These are phyloP conservation scores for Crocallis elinguaria DNA, from an alignment of 2,888 invertebrate genomes.

Conservation along the genomic window DNA sequence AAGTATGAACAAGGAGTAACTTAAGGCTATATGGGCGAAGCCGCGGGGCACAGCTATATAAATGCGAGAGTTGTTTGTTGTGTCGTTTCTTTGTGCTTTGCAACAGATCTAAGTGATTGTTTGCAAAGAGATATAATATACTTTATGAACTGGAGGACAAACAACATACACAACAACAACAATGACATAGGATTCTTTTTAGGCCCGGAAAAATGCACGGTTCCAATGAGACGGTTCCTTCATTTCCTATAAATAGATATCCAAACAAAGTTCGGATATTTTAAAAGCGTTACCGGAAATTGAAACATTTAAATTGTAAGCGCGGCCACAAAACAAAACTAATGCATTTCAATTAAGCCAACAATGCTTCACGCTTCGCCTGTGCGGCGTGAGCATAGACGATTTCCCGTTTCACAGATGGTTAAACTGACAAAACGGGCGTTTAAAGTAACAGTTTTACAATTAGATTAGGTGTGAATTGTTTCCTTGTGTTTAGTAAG, in stretches of 20 bases:
- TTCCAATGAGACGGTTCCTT: no score
- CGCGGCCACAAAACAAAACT: slow-evolving; percentile 22
- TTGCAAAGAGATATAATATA: no score
- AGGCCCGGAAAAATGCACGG: no score
- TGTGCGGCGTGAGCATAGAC: slow-evolving; percentile 17
- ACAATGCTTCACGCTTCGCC: slow-evolving; percentile 31
- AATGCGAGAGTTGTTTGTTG: no score
- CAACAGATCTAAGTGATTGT: no score
- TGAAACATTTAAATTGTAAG: slow-evolving; percentile 24
- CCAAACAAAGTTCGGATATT: slow-evolving; percentile 4
- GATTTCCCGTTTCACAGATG: slow-evolving; percentile 35
- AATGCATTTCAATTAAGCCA: slow-evolving; percentile 35
- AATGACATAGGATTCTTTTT: no score
- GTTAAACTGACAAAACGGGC: slow-evolving; percentile 31
- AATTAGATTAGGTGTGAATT: slow-evolving; percentile 14
- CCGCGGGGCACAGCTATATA: no score
- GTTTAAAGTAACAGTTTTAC: slow-evolving; percentile 22
- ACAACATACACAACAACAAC: no score
- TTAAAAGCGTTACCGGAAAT: slow-evolving; percentile 18
- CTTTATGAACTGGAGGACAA: no score
- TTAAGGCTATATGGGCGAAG: no score
- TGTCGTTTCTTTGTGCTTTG: no score
- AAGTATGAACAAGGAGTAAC: no score
- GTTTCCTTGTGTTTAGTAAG: not conserved
- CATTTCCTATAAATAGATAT: slow-evolving; percentile 4